phyloP scores from a whole-genome alignment of 1,140 invertebrate species.

The Physella acuta region DNA sequence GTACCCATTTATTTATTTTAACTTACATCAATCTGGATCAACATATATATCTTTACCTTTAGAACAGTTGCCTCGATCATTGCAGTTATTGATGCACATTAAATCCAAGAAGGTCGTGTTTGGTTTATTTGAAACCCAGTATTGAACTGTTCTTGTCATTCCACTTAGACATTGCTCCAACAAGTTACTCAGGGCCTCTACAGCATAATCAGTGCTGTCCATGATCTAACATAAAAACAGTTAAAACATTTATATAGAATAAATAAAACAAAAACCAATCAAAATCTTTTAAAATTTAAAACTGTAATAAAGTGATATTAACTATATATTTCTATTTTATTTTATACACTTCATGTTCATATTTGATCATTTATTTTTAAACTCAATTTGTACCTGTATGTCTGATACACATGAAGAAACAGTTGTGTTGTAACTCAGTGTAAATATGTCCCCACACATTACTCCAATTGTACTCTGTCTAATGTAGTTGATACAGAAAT shows the following conservation, averaged over 20 bases:
- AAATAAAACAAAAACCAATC: no score
- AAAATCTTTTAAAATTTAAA: no score
- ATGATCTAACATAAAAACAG: constrained; percentile 32
- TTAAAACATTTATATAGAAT: background rate
- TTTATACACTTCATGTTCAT: no score
- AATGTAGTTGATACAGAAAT: constrained; percentile 33
- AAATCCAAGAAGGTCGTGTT: constrained; percentile 16
- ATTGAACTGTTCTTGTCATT: constrained; percentile 15
- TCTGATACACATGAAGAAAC: constrained; percentile 36
- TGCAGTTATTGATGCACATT: constrained; percentile 36
- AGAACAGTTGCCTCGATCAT: constrained; percentile 30
- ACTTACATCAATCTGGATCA: no score
- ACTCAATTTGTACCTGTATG: no score
- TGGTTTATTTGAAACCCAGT: constrained; percentile 26
- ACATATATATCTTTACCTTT: constrained; percentile 20
- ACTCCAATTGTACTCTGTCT: constrained; percentile 16
- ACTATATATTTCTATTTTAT: no score
- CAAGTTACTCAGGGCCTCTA: constrained; percentile 32
- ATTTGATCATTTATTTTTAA: no score
- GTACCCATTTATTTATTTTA: no score
- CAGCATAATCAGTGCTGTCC: constrained; percentile 30
- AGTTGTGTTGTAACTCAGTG: constrained; percentile 23
- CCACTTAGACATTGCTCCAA: constrained; percentile 32
- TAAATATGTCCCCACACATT: constrained; percentile 28
- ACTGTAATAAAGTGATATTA: no score